phyloP scores from a whole-genome alignment of 2,113 vertebrate species.

The Stigmatopora argus region DNA sequence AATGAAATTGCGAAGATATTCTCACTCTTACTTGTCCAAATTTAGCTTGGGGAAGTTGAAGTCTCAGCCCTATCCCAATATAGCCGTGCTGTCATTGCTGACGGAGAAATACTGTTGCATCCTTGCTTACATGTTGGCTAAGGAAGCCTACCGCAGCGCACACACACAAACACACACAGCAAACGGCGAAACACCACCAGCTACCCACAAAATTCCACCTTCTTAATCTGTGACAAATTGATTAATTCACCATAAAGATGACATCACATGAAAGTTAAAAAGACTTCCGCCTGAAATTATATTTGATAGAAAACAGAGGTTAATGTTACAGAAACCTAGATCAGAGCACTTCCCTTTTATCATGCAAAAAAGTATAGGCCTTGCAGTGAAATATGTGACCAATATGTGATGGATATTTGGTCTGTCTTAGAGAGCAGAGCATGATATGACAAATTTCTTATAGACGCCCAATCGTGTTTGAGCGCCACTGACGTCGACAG shows the following conservation, averaged over 20 bases:
- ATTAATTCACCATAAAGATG: not conserved
- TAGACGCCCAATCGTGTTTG: too few species aligned
- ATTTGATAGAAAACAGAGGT: not conserved
- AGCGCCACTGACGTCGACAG: not conserved
- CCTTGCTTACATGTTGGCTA: conserved; percentile 39
- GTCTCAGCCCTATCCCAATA: conserved; percentile 59
- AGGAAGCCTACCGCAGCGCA: conserved; percentile 29
- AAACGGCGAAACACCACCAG: conserved; percentile 11
- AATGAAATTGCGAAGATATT: conserved; percentile 33
- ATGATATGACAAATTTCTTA: too few species aligned
- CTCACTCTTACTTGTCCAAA: conserved; percentile 55
- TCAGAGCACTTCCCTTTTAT: conserved; percentile 11
- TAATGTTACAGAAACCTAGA: not conserved
- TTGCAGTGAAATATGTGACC: conserved; percentile 22
- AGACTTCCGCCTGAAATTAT: conserved; percentile 11
- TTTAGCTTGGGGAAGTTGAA: conserved; percentile 57
- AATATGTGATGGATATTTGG: conserved; percentile 41
- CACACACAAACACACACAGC: conserved; percentile 15
- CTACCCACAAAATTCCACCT: conserved; percentile 5
- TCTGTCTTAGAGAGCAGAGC: conserved; percentile 54
- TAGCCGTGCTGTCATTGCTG: conserved; percentile 67
- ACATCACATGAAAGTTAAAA: not conserved
- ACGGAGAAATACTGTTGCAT: conserved; percentile 58
- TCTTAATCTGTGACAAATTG: conserved; percentile 9
- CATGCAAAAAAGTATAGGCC: conserved; percentile 20